A percentile compares a stretch with the other conserved stretches of the same genome.
Evolutionary conservation across 1,140 invertebrate species (phyloP).

Genomic region (Drosophila jambulina): DNA sequence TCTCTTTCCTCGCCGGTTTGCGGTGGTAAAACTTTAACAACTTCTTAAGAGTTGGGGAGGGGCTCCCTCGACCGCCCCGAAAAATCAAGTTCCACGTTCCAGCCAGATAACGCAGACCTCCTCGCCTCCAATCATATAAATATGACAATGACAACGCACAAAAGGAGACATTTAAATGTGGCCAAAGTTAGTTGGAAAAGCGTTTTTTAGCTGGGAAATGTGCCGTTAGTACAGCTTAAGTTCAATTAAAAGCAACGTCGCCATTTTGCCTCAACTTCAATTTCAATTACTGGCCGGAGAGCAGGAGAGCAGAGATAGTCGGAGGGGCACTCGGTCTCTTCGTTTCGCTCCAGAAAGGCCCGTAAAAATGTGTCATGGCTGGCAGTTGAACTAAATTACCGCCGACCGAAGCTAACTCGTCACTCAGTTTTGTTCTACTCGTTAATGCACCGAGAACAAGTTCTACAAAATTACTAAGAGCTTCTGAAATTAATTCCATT

Average conservation of each 20-base stretch:
- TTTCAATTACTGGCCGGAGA: slow-evolving; percentile 61
- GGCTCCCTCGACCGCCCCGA: slow-evolving; percentile 10
- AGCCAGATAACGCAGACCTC: slow-evolving; percentile 40
- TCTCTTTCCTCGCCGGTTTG: slow-evolving; percentile 17
- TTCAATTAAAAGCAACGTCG: slow-evolving; percentile 67
- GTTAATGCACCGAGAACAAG: slow-evolving; percentile 20
- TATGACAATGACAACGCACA: slow-evolving; percentile 71
- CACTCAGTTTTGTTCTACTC: slow-evolving; percentile 41
- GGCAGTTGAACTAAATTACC: slow-evolving; percentile 74
- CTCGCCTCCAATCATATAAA: slow-evolving; percentile 54
- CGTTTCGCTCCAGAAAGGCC: slow-evolving; percentile 71
- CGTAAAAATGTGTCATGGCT: slow-evolving; percentile 77
- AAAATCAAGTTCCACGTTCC: slow-evolving; percentile 75
- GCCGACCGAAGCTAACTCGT: slow-evolving; percentile 28
- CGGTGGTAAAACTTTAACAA: slow-evolving; percentile 70
- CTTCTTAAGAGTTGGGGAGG: slow-evolving; percentile 60
- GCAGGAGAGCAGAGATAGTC: neutral
- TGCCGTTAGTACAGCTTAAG: slow-evolving; percentile 77
- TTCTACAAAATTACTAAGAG: neutral
- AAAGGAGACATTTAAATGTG: slow-evolving; percentile 63
- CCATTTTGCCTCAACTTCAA: slow-evolving; percentile 62
- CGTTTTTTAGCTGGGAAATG: slow-evolving; percentile 39
- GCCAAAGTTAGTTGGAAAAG: slow-evolving; percentile 29
- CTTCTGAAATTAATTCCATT: neutral
- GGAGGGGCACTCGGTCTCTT: slow-evolving; percentile 9